Base-by-base conservation (phyloP, 2,797 vertebrate genomes). In the Galago senegalensis region DNA sequence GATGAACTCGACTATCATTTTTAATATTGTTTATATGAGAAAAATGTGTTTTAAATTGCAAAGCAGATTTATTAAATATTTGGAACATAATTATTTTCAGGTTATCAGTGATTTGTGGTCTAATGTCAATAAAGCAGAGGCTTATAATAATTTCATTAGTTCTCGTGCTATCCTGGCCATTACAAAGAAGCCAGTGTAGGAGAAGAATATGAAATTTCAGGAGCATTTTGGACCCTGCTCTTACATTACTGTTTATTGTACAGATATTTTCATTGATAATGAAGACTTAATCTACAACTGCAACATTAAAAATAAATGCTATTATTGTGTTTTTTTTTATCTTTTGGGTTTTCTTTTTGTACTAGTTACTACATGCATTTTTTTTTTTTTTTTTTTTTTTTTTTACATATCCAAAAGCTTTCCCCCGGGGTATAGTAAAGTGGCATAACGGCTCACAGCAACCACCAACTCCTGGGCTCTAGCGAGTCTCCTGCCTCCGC, bases 11-110 rank as follows among this genome's bases (percentile, higher is more conserved):
- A 49, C 58, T 77, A 25, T 43, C 16, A 40, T 77, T 88, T 87
- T 72, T 65, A 83, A 81, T 49, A 81, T 56, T 73, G 37, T 87
- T 79, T 87, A 40, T 72, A 17, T 89, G 46, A 63, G 49, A 58
- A 73, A 94, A 75, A 65, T 40, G 13, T 67, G 17, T 92, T 75
- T 53, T 91, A 92, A 81, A 58, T 84, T 92, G 17, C 18, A 69
- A 40, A 63, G 75, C 46, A 83, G 37, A 63, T 67, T 67, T 88
- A 27, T n/a, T 29, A 92, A 23, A 67, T 65, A 60, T 77, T 89
- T 85, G 89, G 13, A 67, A n/a, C 65, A 49, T 73, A 18, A 20
- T 61, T 65, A 43, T 40, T 34, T 81, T 8, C 58, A 65, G 46
- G 12, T 65, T 92, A 10, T 73, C 67, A 88, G n/a, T 14, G 40